A percentile compares a stretch with the other conserved stretches of the same genome.
Evolutionary conservation across 2,888 invertebrate genomes (phyloP).

Genomic region (Sarcophaga variegata): DNA sequence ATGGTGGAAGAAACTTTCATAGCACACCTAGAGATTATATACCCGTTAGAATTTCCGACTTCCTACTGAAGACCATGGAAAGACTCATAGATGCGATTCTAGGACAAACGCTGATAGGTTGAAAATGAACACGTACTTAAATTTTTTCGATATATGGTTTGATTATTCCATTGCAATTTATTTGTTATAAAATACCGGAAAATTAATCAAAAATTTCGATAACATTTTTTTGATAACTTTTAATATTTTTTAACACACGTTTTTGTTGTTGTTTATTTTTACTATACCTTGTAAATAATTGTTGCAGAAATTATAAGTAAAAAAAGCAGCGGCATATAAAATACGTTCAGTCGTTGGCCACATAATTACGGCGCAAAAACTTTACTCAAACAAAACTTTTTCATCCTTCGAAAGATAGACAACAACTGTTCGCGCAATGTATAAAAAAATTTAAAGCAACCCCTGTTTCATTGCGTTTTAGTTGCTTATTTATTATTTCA

Average conservation of each 20-base stretch:
- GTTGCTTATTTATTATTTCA: background rate
- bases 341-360: slow-evolving; percentile 74
- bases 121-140: too few species aligned
- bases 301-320: slow-evolving; percentile 38
- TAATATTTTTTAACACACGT: background rate
- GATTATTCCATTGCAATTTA: too few species aligned
- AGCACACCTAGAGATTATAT: too few species aligned
- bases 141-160: too few species aligned
- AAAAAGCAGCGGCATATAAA: slow-evolving; percentile 57
- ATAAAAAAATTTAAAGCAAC: slow-evolving; percentile 77
- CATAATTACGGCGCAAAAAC: slow-evolving; percentile 78
- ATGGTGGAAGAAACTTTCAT: too few species aligned
- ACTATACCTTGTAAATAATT: background rate
- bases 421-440: slow-evolving; percentile 81
- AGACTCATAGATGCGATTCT: too few species aligned
- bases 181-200: too few species aligned
- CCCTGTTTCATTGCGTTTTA: slow-evolving; percentile 72
- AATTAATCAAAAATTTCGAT: too few species aligned
- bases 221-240: too few species aligned
- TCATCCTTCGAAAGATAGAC: slow-evolving; percentile 82
- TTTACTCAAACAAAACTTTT: slow-evolving; percentile 79
- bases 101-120: too few species aligned
- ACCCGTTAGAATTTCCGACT: too few species aligned
- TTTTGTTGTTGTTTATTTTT: slow-evolving; percentile 39
- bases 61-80: too few species aligned